Conservation (phyloP, 2,113 vertebrate species). For the Myxocyprinus asiaticus region DNA sequence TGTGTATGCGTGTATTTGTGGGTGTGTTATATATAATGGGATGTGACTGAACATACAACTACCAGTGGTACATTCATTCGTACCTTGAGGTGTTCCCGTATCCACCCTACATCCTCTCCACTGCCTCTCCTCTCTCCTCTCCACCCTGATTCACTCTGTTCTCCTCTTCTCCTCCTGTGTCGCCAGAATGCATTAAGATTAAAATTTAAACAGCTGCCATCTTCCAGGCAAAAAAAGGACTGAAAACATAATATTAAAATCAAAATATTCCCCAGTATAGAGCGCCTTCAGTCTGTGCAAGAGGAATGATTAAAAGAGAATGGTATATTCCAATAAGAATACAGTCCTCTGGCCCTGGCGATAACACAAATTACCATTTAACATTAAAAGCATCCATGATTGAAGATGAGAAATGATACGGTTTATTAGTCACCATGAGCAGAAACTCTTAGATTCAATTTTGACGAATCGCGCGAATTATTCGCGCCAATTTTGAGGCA, state of each 20-base stretch:
- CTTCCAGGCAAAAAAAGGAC: constrained; percentile 47
- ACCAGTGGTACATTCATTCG: not conserved
- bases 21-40: not conserved
- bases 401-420: not conserved
- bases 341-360: not conserved
- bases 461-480: not conserved
- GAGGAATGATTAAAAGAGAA: not conserved
- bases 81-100: constrained; percentile 49
- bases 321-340: not conserved
- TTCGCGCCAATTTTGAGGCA: not conserved
- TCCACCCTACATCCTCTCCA: constrained; percentile 44
- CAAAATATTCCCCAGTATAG: constrained; percentile 2
- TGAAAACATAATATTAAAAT: constrained; percentile 6
- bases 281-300: not conserved
- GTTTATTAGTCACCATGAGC: constrained; percentile 16
- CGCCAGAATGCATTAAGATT: constrained; percentile 58
- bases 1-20: not conserved
- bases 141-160: constrained; percentile 34
- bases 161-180: constrained; percentile 42
- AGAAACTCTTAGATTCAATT: not conserved
- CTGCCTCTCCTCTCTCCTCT: constrained; percentile 16
- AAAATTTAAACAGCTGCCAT: constrained; percentile 62
- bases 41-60: not conserved
- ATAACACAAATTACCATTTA: not conserved
- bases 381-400: not conserved